Percentiles rank a stretch among this genome's conserved stretches.
Evolutionary conservation across 2,113 vertebrate genomes (phyloP).

Genomic region (Bucco capensis): DNA sequence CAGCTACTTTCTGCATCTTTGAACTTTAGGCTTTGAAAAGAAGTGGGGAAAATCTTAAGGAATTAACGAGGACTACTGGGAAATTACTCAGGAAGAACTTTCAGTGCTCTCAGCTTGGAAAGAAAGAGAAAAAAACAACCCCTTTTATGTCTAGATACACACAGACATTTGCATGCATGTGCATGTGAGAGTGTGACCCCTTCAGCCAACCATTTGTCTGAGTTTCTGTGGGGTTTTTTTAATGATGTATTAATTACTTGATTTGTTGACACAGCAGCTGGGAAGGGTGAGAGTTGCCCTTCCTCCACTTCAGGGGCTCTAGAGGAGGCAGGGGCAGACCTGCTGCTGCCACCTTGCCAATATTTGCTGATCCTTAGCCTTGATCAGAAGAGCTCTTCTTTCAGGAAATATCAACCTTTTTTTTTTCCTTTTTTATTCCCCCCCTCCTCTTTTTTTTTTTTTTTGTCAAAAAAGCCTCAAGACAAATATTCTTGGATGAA

Average conservation of each 20-base stretch:
- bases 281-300: background rate
- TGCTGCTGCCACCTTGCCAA: background rate
- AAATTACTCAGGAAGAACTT: conserved; percentile 45
- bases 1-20: conserved; percentile 55
- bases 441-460: background rate
- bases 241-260: background rate
- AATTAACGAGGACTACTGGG: conserved; percentile 69
- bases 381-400: background rate
- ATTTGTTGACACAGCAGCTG: accelerated
- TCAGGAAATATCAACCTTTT: background rate
- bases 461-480: background rate
- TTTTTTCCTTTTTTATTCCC: too few species aligned
- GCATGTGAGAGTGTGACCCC: background rate
- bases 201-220: background rate
- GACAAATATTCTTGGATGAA: conserved; percentile 48
- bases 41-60: conserved; percentile 54
- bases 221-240: background rate
- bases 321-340: background rate
- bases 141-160: background rate
- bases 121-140: accelerated
- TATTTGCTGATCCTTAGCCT: background rate
- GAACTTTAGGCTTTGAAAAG: conserved; percentile 70
- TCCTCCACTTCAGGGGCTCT: background rate
- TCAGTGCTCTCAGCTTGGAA: background rate
- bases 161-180: background rate